phyloP scores from a whole-genome alignment of 2,113 vertebrate species.

The Tiliqua scincoides region DNA sequence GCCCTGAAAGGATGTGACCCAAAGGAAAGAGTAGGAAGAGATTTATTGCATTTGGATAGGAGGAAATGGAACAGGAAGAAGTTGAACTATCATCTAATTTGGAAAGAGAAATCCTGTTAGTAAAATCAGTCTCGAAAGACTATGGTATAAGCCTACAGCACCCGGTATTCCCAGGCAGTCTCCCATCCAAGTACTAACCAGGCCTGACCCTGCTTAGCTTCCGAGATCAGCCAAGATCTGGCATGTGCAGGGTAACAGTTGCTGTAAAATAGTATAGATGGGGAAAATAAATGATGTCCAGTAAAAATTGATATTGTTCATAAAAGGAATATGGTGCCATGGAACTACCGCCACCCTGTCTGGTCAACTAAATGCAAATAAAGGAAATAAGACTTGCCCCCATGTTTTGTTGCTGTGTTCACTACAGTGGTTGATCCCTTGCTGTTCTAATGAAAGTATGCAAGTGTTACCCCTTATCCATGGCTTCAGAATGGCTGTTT shows the following conservation, averaged over 20 bases:
- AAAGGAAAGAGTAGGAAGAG: background rate
- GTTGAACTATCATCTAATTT: background rate
- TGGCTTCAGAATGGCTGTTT: too few relatives aligned
- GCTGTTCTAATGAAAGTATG: too few relatives aligned
- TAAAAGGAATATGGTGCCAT: background rate
- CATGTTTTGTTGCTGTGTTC: too few relatives aligned
- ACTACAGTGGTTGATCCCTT: background rate
- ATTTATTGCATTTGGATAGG: background rate
- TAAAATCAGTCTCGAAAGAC: too few relatives aligned
- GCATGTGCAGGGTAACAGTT: too few relatives aligned
- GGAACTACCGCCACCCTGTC: background rate
- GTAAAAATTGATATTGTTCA: background rate
- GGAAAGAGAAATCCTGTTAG: background rate
- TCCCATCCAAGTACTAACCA: too few relatives aligned
- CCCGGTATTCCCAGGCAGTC: too few relatives aligned
- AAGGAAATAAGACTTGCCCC: too few relatives aligned
- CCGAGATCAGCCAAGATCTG: too few relatives aligned
- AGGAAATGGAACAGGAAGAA: background rate
- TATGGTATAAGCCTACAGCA: too few relatives aligned
- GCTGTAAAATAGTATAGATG: background rate
- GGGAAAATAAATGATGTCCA: background rate
- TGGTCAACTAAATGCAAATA: background rate
- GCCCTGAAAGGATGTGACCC: background rate
- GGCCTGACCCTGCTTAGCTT: too few relatives aligned
- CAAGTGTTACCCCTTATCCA: too few relatives aligned